Percentiles rank a stretch among this genome's conserved stretches.
phyloP scores from a whole-genome alignment of 2,888 invertebrate genomes.

The Erebia aethiops region DNA sequence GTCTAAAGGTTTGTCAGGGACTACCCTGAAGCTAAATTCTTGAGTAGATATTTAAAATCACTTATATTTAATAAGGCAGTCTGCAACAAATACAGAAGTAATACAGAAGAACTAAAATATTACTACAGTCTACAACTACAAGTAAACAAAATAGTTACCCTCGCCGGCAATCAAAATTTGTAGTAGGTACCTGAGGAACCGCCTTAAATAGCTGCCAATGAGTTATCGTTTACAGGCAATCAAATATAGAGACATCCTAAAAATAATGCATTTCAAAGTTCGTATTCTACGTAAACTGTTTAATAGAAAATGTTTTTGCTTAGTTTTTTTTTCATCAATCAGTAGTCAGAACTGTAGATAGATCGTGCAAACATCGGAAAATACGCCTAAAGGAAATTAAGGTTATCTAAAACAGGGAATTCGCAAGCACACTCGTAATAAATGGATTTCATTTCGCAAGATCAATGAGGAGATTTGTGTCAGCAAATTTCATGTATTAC shows the following conservation, averaged over 20 bases:
- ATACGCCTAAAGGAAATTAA: constrained; percentile 37
- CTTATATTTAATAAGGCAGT: too few species aligned
- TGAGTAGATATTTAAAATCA: background rate
- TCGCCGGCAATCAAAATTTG: too few species aligned
- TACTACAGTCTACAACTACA: too few species aligned
- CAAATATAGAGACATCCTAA: background rate
- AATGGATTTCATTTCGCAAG: constrained; percentile 40
- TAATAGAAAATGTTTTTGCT: background rate
- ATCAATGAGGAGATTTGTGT: constrained; percentile 42
- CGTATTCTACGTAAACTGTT: background rate
- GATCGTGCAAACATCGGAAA: background rate
- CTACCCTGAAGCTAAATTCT: background rate
- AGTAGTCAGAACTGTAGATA: background rate
- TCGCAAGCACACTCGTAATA: constrained; percentile 33
- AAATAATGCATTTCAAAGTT: background rate
- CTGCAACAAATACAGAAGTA: background rate
- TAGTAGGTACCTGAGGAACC: too few species aligned
- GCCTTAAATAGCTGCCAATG: too few species aligned
- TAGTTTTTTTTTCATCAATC: background rate
- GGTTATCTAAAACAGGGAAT: constrained; percentile 29
- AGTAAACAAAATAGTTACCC: too few species aligned
- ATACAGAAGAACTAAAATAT: too few species aligned
- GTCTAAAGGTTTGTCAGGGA: too few species aligned
- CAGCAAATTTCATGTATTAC: constrained; percentile 61
- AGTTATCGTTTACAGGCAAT: background rate